Evolutionary conservation across 2,888 invertebrate genomes (phyloP).

Genomic region (Lypha dubia): DNA sequence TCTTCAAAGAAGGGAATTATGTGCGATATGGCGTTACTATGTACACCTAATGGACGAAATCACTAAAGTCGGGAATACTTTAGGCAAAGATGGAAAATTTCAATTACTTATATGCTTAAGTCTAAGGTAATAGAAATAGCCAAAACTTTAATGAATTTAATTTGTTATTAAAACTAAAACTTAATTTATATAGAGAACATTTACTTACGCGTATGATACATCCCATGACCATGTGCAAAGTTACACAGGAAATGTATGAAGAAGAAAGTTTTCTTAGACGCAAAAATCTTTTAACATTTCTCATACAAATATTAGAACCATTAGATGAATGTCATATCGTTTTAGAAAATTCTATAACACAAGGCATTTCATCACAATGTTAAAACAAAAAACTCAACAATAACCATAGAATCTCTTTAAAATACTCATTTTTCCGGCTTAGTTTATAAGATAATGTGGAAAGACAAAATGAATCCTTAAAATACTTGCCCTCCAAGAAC

Average conservation of each 20-base stretch:
- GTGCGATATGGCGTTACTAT: slow-evolving; percentile 93
- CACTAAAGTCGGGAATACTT: slow-evolving; percentile 89
- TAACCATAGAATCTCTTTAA: slow-evolving; percentile 52
- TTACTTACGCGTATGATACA: slow-evolving; percentile 94
- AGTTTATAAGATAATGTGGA: slow-evolving; percentile 57
- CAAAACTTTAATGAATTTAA: background rate
- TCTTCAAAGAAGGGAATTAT: slow-evolving; percentile 84
- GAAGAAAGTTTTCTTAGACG: slow-evolving; percentile 97
- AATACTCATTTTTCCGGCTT: slow-evolving; percentile 71
- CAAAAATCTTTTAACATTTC: slow-evolving; percentile 92
- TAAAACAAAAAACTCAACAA: slow-evolving; percentile 73
- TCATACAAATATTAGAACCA: slow-evolving; percentile 94
- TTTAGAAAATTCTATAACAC: slow-evolving; percentile 92
- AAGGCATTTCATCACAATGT: slow-evolving; percentile 83
- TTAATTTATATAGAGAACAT: slow-evolving; percentile 87
- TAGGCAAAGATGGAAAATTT: slow-evolving; percentile 98
- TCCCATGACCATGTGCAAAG: slow-evolving; percentile 95
- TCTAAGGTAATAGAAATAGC: slow-evolving; percentile 88
- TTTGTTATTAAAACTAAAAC: slow-evolving; percentile 31
- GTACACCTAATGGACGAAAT: slow-evolving; percentile 95
- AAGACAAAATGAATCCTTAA: slow-evolving; percentile 43
- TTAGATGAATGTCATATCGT: slow-evolving; percentile 93
- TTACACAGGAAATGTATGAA: slow-evolving; percentile 97
- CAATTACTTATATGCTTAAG: slow-evolving; percentile 97
- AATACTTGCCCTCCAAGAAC: slow-evolving; percentile 60